phyloP scores from a whole-genome alignment of 2,888 invertebrate species.

The Deilephila porcellus region DNA sequence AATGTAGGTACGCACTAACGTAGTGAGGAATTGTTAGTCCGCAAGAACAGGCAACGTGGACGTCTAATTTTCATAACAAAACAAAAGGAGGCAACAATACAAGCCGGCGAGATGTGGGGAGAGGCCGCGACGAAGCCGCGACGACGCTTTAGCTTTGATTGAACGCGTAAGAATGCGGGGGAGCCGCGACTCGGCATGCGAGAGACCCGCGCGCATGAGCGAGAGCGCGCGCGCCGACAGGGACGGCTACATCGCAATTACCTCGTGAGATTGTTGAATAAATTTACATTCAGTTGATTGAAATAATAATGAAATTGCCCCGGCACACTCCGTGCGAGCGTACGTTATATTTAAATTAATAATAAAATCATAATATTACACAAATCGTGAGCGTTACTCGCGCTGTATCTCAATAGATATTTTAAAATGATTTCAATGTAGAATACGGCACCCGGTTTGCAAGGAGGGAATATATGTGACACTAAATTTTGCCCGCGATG shows the following conservation, averaged over 20 bases:
- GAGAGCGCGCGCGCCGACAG: conserved; percentile 55
- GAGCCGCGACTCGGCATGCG: conserved; percentile 19
- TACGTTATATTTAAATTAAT: conserved; percentile 83
- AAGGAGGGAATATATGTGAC: neutral
- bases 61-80: conserved; percentile 70
- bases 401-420: conserved; percentile 26
- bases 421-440: neutral
- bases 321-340: conserved; percentile 76
- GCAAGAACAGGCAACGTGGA: conserved; percentile 22
- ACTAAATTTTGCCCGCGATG: neutral
- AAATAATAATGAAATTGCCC: conserved; percentile 85
- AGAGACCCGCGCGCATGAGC: conserved; percentile 54
- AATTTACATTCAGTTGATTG: conserved; percentile 85
- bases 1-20: conserved; percentile 28
- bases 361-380: conserved; percentile 82
- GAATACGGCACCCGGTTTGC: neutral
- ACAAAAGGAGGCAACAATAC: conserved; percentile 70
- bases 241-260: conserved; percentile 77
- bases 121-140: conserved; percentile 42
- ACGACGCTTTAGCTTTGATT: conserved; percentile 71
- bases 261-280: conserved; percentile 85
- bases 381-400: conserved; percentile 67
- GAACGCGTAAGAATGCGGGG: conserved; percentile 80
- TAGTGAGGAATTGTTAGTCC: conserved; percentile 22
- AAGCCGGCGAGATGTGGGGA: conserved; percentile 57